phyloP scores from a whole-genome alignment of 2,113 vertebrate genomes.

The Cynopterus brachyotis region DNA sequence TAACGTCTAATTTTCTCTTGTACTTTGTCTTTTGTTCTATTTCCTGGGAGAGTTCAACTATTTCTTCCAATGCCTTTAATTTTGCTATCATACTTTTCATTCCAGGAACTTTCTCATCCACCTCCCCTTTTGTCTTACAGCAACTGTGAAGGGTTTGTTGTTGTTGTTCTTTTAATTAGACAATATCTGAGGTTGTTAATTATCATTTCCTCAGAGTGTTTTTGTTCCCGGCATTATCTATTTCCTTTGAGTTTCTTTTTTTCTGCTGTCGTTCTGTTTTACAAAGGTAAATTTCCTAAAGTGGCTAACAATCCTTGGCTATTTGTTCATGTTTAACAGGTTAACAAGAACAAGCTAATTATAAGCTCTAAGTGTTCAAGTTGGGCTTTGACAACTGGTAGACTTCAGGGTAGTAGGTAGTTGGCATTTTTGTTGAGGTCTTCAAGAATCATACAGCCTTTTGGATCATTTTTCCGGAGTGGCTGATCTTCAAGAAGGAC shows the following conservation, averaged over 20 bases:
- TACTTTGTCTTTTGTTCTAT: slow-evolving; percentile 8
- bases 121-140: neutral
- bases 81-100: neutral
- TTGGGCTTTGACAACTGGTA: neutral
- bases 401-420: neutral
- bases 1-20: neutral
- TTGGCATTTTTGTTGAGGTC: neutral
- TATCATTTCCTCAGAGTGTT: neutral
- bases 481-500: neutral
- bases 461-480: neutral
- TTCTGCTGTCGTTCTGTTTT: neutral
- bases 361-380: neutral
- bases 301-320: neutral
- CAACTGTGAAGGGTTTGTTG: neutral
- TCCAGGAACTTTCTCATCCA: neutral
- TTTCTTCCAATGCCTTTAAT: neutral
- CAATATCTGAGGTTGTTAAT: neutral
- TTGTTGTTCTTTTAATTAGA: neutral
- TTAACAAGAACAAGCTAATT: neutral
- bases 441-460: neutral
- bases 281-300: neutral
- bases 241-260: neutral
- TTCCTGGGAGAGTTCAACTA: neutral
- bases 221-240: neutral
- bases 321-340: neutral